Conservation (phyloP, 64 coral and sea anemone genomes). For the Montipora efflorescens region DNA sequence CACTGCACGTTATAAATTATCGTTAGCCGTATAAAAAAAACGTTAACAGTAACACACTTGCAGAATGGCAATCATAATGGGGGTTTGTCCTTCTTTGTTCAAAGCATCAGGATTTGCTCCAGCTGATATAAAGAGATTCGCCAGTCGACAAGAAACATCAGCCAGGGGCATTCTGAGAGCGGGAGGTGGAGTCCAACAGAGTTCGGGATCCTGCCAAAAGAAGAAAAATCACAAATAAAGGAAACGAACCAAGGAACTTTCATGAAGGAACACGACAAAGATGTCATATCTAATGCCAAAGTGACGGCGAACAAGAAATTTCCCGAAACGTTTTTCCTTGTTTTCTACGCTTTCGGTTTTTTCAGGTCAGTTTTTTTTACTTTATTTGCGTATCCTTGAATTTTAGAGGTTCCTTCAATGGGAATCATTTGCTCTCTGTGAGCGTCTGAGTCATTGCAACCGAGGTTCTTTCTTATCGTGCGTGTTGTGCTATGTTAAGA, state of each 20-base stretch:
- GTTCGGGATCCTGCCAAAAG: neutral
- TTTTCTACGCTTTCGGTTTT: no score
- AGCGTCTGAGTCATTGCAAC: no score
- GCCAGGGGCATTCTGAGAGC: constrained; percentile 36
- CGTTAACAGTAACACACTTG: constrained; percentile 50
- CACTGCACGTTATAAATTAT: neutral
- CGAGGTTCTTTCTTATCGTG: no score
- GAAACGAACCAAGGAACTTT: neutral
- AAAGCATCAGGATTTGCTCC: constrained; percentile 69
- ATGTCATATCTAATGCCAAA: no score
- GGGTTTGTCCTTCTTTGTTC: constrained; percentile 75
- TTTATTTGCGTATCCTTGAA: no score
- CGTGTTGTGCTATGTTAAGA: no score
- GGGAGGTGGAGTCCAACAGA: constrained; percentile 59
- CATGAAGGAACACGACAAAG: neutral
- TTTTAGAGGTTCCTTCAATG: no score
- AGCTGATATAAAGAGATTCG: constrained; percentile 45
- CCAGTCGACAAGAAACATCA: constrained; percentile 50
- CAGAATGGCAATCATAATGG: constrained; percentile 83
- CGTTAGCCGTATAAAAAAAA: no score
- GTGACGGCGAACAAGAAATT: no score
- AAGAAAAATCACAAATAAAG: neutral
- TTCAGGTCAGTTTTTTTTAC: no score
- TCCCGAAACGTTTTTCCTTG: no score
- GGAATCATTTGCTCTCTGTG: no score